These are phyloP conservation scores for Apostichopus leukothele DNA, from an alignment of 53 echinoderm and acorn worm species.

Conservation along the genomic window DNA sequence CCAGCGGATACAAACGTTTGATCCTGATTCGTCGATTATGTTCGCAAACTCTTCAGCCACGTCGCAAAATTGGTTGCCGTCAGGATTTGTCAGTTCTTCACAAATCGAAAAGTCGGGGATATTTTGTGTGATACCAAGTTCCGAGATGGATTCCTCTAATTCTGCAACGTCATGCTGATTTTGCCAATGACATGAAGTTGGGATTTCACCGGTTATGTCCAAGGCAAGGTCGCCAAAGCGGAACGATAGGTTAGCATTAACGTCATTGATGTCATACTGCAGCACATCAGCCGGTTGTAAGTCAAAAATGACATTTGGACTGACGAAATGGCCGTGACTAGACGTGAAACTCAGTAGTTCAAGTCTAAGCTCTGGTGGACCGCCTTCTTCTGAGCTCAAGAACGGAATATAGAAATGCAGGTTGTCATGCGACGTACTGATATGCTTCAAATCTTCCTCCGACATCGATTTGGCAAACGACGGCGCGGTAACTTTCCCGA, in stretches of 20 bases:
- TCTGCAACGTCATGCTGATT: neutral
- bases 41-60: neutral
- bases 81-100: neutral
- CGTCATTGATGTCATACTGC: neutral
- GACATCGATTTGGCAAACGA: neutral
- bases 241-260: neutral
- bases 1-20: neutral
- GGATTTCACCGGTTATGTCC: neutral
- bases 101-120: neutral
- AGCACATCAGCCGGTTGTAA: neutral
- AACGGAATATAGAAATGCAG: neutral
- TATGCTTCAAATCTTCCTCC: neutral
- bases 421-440: neutral
- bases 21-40: neutral
- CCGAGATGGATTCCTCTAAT: neutral
- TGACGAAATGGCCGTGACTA: neutral
- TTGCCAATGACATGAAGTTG: neutral
- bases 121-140: neutral
- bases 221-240: neutral
- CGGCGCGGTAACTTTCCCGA: neutral
- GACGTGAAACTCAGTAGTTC: neutral
- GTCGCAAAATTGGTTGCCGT: neutral
- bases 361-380: neutral
- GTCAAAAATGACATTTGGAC: neutral
- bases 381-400: neutral